phyloP scores from a whole-genome alignment of 2,888 invertebrate genomes.

The Lepidocyrtoides sp. region DNA sequence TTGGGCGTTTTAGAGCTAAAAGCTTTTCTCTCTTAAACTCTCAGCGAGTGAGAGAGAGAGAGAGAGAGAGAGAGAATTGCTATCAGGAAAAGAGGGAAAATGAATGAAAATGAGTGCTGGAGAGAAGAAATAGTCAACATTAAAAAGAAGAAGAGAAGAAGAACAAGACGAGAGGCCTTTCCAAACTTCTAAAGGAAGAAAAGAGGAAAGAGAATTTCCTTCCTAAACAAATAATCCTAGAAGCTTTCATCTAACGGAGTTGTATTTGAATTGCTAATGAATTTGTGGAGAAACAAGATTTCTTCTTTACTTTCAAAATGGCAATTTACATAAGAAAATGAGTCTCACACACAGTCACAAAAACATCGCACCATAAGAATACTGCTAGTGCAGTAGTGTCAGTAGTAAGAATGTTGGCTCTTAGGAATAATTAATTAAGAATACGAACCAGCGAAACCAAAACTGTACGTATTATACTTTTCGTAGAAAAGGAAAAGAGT shows the following conservation, averaged over 20 bases:
- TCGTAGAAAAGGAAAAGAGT: slow-evolving; percentile 45
- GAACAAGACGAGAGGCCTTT: slow-evolving; percentile 50
- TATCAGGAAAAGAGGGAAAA: slow-evolving; percentile 33
- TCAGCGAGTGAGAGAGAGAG: slow-evolving; percentile 61
- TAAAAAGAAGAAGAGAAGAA: slow-evolving; percentile 52
- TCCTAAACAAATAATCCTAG: slow-evolving; percentile 78
- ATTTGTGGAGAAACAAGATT: slow-evolving; percentile 76
- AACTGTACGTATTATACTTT: slow-evolving; percentile 34
- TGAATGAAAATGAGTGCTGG: slow-evolving; percentile 5
- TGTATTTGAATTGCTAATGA: slow-evolving; percentile 78
- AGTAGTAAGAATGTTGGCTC: slow-evolving; percentile 64
- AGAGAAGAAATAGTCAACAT: slow-evolving; percentile 39
- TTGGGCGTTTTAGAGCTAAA: slow-evolving; percentile 64
- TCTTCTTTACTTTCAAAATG: slow-evolving; percentile 69
- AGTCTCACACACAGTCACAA: slow-evolving; percentile 48
- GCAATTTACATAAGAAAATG: slow-evolving; percentile 77
- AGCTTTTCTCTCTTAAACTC: slow-evolving; percentile 60
- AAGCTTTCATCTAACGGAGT: slow-evolving; percentile 73
- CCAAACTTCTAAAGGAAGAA: slow-evolving; percentile 62
- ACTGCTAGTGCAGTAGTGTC: not conserved
- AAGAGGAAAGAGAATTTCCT: slow-evolving; percentile 74
- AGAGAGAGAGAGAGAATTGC: slow-evolving; percentile 57
- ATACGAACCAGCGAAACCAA: slow-evolving; percentile 39
- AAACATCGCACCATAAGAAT: slow-evolving; percentile 9
- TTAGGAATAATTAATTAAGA: slow-evolving; percentile 76